These are phyloP conservation scores for Spatula clypeata DNA, from an alignment of 2,797 vertebrate genomes.

Conservation along the genomic window DNA sequence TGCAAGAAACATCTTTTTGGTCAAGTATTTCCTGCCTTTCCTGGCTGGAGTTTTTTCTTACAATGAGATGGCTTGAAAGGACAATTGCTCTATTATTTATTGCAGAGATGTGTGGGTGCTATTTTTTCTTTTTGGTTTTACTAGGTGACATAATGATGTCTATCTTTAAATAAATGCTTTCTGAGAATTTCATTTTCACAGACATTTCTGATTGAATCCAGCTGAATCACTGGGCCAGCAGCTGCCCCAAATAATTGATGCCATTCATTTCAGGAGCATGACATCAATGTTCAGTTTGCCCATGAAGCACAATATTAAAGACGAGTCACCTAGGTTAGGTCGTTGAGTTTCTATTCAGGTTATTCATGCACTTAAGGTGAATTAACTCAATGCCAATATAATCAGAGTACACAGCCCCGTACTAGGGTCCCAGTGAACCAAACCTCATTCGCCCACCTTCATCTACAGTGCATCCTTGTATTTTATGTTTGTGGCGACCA, in stretches of 20 bases:
- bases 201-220: conserved; percentile 46
- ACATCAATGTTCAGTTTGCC: conserved; percentile 28
- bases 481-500: neutral
- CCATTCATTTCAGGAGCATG: conserved; percentile 47
- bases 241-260: conserved; percentile 11
- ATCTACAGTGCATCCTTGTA: neutral
- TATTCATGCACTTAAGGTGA: neutral
- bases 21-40: conserved; percentile 55
- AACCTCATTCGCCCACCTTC: neutral
- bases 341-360: neutral
- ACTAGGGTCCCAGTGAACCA: neutral
- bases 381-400: neutral
- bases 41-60: conserved; percentile 39
- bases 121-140: conserved; percentile 51
- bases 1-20: conserved; percentile 24
- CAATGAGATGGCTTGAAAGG: conserved; percentile 18
- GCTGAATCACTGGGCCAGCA: conserved; percentile 53
- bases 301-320: neutral
- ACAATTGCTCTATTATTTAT: conserved; percentile 46
- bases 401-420: neutral
- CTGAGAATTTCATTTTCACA: conserved; percentile 55
- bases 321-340: neutral
- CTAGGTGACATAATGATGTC: conserved; percentile 50
- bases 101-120: conserved; percentile 37
- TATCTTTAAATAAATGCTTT: conserved; percentile 63